Evolutionary conservation across 2,888 invertebrate species (phyloP).

Genomic region (Amorpha juglandis): DNA sequence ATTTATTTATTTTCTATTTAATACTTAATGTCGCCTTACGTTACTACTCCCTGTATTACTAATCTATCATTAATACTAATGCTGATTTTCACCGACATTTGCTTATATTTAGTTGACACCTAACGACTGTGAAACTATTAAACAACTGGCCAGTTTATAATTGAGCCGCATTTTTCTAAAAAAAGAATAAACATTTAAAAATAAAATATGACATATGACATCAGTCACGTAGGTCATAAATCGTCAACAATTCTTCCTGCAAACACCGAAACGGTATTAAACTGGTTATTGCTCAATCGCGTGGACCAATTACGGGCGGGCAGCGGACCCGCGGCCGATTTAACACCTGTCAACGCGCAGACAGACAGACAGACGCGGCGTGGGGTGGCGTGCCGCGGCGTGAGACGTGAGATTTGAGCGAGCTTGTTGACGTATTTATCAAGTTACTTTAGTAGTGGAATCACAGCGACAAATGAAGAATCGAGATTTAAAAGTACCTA

Average conservation of each 20-base stretch:
- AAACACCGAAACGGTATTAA: background rate
- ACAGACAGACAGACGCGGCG: constrained; percentile 62
- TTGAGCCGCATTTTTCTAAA: too few species aligned
- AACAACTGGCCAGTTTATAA: too few species aligned
- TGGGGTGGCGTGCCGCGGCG: constrained; percentile 41
- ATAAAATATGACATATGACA: constrained; percentile 8
- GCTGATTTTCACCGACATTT: too few species aligned
- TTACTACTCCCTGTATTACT: too few species aligned
- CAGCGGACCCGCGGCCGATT: constrained; percentile 62
- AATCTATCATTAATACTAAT: too few species aligned
- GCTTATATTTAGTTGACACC: too few species aligned
- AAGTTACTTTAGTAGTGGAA: background rate
- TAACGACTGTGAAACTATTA: too few species aligned
- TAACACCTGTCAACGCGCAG: constrained; percentile 77
- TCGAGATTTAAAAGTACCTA: background rate
- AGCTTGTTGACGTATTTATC: background rate
- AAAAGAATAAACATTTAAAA: background rate
- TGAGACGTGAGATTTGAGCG: constrained; percentile 33
- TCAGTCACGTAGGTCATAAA: constrained; percentile 22
- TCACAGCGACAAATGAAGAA: too few species aligned
- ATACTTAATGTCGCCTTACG: too few species aligned
- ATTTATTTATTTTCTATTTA: too few species aligned
- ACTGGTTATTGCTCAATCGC: constrained; percentile 14
- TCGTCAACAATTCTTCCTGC: constrained; percentile 24
- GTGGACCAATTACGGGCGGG: constrained; percentile 42